phyloP scores from a whole-genome alignment of 2,888 invertebrate genomes.

The Drosophila nr. fundita region DNA sequence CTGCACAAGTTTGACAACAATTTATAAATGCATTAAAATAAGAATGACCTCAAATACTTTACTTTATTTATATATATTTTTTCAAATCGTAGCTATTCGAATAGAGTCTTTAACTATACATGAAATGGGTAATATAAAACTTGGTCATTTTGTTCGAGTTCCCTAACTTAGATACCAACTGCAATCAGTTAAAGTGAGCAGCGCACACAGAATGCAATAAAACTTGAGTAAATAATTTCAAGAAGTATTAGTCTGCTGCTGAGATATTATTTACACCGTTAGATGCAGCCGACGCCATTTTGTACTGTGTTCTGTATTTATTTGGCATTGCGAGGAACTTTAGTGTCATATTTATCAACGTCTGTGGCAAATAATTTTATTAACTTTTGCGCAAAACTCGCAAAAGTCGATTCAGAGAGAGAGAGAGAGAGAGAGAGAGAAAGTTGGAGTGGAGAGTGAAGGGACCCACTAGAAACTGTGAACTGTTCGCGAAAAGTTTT shows the following conservation, averaged over 20 bases:
- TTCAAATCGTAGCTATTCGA: not conserved
- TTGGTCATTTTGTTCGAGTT: not conserved
- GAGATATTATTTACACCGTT: constrained; percentile 44
- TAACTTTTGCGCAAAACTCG: constrained; percentile 74
- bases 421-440: not conserved
- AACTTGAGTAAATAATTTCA: constrained; percentile 55
- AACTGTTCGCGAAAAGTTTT: constrained; percentile 66
- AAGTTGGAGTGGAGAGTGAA: not conserved
- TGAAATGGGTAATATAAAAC: not conserved
- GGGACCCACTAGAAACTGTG: constrained; percentile 33
- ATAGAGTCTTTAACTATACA: not conserved
- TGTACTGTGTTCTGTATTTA: constrained; percentile 59
- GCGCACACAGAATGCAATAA: constrained; percentile 47
- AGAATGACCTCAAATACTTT: not conserved
- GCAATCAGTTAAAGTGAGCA: constrained; percentile 39
- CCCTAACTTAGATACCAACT: not conserved
- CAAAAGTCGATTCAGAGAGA: constrained; percentile 17
- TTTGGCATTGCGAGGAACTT: constrained; percentile 54
- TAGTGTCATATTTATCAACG: constrained; percentile 81
- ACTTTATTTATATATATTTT: too few species aligned
- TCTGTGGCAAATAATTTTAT: constrained; percentile 83
- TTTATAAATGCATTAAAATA: not conserved
- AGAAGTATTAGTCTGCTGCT: constrained; percentile 9
- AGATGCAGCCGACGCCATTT: constrained; percentile 40
- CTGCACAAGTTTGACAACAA: not conserved